Base-by-base conservation (phyloP, 2,888 invertebrate genomes). In the Netelia inedita region DNA sequence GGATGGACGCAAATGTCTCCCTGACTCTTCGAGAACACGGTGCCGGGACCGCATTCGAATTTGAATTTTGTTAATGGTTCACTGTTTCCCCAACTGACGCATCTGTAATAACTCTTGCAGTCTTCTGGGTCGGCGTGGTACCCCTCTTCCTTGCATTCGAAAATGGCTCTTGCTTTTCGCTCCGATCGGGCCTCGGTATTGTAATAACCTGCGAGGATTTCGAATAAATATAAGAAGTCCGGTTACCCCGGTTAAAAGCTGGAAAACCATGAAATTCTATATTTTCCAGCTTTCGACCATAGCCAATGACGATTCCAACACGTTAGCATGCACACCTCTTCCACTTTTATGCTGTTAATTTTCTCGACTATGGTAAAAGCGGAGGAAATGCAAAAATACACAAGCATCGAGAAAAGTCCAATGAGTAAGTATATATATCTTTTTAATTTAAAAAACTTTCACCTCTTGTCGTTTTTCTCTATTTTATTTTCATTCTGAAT, bases 31-130 rank as follows among this genome's bases (percentile, higher is more conserved):
- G 93, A 93, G 91, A 96, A 98, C 35, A 97, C 96, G 1, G 97
- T 97, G 14, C 96, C 97, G 53, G 95, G 95, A 19, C 96, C 96
- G 91, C 98, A 98, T 92, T 96, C 95, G 92, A 97, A 97, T 94
- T 94, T 94, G 82, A 95, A 96, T 14, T 96, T 94, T 8, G 95
- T 95, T 85, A 95, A 94, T 87, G 91, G 91, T 46, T 94, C 94
- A 61, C 94, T 94, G 81, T 94, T 94, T 81, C 95, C 95, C 90
- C 95, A 95, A 88, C 95, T 94, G 19, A 97, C 95, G 88, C 98
- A 98, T 90, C 97, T 95, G 92, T 97, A 97, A 94, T 97, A 98
- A 73, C 95, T 94, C 69, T 95, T 94, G 91, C 98, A 98, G 90
- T 97, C 95, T n/a, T 92, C 91, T n/a, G 96, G 95, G 92, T 97